Conservation (phyloP, 2,113 vertebrate genomes). For the Otis tarda region DNA sequence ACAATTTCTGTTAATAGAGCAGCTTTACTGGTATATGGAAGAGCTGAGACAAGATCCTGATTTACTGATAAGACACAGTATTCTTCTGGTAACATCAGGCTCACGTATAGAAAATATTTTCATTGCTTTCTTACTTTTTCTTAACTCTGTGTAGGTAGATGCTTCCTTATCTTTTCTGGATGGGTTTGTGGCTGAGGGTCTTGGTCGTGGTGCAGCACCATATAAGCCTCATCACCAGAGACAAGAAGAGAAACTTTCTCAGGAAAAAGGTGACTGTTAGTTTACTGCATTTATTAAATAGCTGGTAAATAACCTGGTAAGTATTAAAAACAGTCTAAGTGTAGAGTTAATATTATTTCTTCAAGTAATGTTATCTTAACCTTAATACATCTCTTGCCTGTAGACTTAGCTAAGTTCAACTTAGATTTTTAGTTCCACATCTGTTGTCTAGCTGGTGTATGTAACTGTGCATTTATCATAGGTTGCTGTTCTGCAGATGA, state of each 20-base stretch:
- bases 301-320: neutral
- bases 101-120: neutral
- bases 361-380: neutral
- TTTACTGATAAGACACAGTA: neutral
- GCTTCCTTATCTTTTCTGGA: conserved; percentile 96
- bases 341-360: neutral
- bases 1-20: neutral
- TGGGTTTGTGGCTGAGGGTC: conserved; percentile 91
- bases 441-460: neutral
- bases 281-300: neutral
- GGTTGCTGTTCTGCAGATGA: neutral
- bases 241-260: conserved; percentile 87
- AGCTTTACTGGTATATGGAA: neutral
- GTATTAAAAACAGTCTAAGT: neutral
- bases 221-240: conserved; percentile 96
- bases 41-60: neutral
- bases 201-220: conserved; percentile 86
- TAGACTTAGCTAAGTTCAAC: neutral
- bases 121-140: neutral
- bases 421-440: neutral
- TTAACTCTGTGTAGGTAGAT: conserved; percentile 83
- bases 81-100: neutral
- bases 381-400: neutral
- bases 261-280: conserved; percentile 83
- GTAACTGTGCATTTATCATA: neutral